Evolutionary conservation across 2,888 invertebrate genomes (phyloP), one percentile per base, ranked within the genome.

Genomic region (Lasioglossum figueresi): DNA sequence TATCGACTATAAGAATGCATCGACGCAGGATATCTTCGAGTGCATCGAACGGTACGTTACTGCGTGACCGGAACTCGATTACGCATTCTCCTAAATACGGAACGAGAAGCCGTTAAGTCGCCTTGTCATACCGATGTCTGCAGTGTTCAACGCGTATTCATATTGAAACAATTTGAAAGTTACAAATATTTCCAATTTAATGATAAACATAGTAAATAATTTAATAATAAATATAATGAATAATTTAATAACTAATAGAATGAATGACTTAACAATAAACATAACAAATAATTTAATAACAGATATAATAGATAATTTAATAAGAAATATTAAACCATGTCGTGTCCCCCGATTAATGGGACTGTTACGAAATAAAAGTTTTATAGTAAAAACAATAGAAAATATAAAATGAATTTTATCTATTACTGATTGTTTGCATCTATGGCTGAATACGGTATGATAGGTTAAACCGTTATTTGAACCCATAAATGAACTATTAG

Each of bases 1-100:
- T 27, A 43, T 43, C 63, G 27, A 23, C 8, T 4, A 14, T 23
- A 48, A 48, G 19, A 45, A 37, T 59, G 31, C 43, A 56, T 52
- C 40, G 3, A 52, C 27, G 23, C 27, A 71, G 40, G 72, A 82
- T 72, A 43, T 73, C 76, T 52, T 73, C 19, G 31, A 76, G 80
- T 79, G 85, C 86, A 83, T 84, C 80, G 73, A 86, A 84, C 87
- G 87, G 87, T 87, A 87, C 71, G 82, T 71, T 48, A 82, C 79
- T 73, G 80, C 91, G 91, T 91, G 91, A 91, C 91, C 91, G 91
- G 91, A 91, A 91, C 88, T 87, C 87, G 86, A 88, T 89, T 89
- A 88, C 87, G 85, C 84, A 87, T 90, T 86, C 87, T 87, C 87
- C 88, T 91, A 91, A 91, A 90, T 90, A 91, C 87, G 90, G 89